A percentile compares a stretch with the other conserved stretches of the same genome.
These are phyloP conservation scores for Macrocentrus cingulum DNA, from an alignment of 1,140 invertebrate genomes.

Conservation along the genomic window DNA sequence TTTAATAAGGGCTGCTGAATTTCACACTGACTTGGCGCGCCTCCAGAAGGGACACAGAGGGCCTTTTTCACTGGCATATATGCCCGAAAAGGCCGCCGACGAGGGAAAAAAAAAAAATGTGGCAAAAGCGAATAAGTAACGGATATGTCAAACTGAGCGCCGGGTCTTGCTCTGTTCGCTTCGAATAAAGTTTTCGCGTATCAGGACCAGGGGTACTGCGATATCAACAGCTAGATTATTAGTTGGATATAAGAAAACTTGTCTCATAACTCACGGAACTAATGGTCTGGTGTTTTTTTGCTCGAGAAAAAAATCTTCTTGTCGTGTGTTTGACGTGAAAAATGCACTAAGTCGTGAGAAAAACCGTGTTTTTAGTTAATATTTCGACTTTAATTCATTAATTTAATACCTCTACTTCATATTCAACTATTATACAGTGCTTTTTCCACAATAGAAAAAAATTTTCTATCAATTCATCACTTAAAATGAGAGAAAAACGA, in stretches of 20 bases:
- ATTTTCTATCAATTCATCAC: no score
- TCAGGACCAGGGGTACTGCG: no score
- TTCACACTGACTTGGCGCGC: conserved; percentile 51
- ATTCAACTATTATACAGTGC: no score
- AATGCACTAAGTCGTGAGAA: no score
- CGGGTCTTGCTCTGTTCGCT: conserved; percentile 44
- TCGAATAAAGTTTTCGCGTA: conserved; percentile 41
- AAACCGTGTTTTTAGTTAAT: no score
- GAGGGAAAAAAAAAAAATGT: conserved; percentile 17
- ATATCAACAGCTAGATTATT: conserved; percentile 54
- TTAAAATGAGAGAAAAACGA: no score
- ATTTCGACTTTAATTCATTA: no score
- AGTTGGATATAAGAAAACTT: conserved; percentile 55
- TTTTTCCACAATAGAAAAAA: no score
- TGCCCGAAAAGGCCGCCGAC: neutral
- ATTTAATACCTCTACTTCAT: no score
- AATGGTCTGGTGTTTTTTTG: conserved; percentile 55
- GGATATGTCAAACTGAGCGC: conserved; percentile 33
- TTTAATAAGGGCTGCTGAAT: conserved; percentile 58
- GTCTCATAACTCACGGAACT: conserved; percentile 55
- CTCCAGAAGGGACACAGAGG: conserved; percentile 7
- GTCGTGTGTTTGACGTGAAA: conserved; percentile 22
- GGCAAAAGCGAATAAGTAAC: conserved; percentile 31
- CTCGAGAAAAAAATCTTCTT: conserved; percentile 29
- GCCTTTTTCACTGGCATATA: conserved; percentile 7